Percentiles rank a stretch among this genome's conserved stretches.
Conservation (phyloP, 1,140 invertebrate genomes). For the Sminthurides bifidus region DNA sequence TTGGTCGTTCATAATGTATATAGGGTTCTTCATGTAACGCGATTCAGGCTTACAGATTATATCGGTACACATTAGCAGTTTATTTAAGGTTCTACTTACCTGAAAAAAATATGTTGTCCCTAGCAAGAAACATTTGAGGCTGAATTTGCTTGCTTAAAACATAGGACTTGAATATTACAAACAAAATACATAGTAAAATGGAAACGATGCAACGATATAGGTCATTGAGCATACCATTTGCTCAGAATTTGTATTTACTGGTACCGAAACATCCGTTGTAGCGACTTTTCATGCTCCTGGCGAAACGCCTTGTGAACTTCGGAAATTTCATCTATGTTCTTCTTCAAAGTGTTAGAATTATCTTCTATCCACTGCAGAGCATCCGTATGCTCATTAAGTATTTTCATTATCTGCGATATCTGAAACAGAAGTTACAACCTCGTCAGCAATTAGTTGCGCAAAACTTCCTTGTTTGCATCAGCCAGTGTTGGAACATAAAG, state of each 20-base stretch:
- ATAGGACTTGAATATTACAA: too few relatives aligned
- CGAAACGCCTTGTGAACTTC: constrained; percentile 66
- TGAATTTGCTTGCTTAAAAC: too few relatives aligned
- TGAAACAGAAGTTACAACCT: constrained; percentile 37
- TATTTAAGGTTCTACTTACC: too few relatives aligned
- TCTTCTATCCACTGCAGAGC: constrained; percentile 86
- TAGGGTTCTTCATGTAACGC: too few relatives aligned
- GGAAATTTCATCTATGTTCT: constrained; percentile 67
- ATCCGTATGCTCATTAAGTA: constrained; percentile 92
- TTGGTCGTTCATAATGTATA: too few relatives aligned
- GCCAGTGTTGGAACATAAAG: too few relatives aligned
- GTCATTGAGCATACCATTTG: not conserved
- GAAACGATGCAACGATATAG: not conserved
- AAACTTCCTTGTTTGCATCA: too few relatives aligned
- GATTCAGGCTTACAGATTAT: too few relatives aligned
- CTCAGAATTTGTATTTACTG: not conserved
- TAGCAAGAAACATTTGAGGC: too few relatives aligned
- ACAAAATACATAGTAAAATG: not conserved
- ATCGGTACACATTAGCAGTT: too few relatives aligned
- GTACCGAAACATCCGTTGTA: constrained; percentile 14
- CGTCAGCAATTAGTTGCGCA: not conserved
- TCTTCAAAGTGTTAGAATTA: constrained; percentile 56
- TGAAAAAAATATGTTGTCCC: too few relatives aligned
- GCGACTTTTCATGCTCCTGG: constrained; percentile 52
- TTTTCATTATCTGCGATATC: constrained; percentile 81